A percentile compares a stretch with the other conserved stretches of the same genome.
These are phyloP conservation scores for Origma solitaria DNA, from an alignment of 2,113 vertebrate species.

Conservation along the genomic window DNA sequence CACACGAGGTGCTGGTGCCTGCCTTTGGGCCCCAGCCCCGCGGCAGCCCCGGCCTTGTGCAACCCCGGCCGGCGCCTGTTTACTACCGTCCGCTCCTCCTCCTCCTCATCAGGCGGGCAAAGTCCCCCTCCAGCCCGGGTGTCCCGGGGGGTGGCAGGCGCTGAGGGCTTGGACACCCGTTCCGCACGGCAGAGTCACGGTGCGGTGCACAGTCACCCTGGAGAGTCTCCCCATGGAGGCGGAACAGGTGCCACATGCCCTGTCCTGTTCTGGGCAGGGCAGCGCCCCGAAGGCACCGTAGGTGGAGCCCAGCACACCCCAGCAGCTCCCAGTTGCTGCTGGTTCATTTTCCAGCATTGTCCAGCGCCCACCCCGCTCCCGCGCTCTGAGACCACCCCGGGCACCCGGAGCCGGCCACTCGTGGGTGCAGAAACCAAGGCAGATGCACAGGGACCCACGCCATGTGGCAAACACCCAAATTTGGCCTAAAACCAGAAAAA, in stretches of 20 bases:
- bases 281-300: background rate
- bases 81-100: background rate
- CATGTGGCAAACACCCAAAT: background rate
- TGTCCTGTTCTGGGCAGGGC: background rate
- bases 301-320: background rate
- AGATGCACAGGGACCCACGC: background rate
- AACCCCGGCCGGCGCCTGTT: background rate
- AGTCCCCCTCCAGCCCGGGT: background rate
- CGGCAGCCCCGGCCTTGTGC: background rate
- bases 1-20: background rate
- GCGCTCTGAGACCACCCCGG: fast-evolving
- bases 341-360: background rate
- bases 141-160: fast-evolving
- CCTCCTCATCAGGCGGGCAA: background rate
- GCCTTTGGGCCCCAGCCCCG: background rate
- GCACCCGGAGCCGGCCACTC: fast-evolving
- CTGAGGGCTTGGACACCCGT: background rate
- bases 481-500: background rate
- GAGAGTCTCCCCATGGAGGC: background rate
- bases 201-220: background rate
- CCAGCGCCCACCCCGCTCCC: background rate
- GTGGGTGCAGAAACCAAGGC: background rate
- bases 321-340: background rate
- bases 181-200: fast-evolving
- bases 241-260: background rate